These are phyloP conservation scores for Pogonognathellus flavescens DNA, from an alignment of 1,140 invertebrate species.

Conservation along the genomic window DNA sequence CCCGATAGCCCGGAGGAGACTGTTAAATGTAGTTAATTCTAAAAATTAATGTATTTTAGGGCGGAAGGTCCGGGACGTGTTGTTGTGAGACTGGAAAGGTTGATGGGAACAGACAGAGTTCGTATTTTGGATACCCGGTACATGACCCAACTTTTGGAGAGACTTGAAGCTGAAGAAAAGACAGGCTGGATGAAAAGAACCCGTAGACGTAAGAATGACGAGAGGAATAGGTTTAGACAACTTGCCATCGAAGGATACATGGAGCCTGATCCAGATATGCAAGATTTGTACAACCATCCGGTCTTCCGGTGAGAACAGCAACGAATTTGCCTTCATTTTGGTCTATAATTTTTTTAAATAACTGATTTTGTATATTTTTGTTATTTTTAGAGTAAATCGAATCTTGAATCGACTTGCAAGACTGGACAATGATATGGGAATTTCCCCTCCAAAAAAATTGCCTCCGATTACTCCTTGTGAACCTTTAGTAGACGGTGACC, in stretches of 20 bases:
- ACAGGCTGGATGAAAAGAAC: conserved; percentile 52
- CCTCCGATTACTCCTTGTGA: conserved; percentile 58
- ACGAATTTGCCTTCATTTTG: background rate
- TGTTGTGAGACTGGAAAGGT: conserved; percentile 61
- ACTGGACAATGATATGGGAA: conserved; percentile 53
- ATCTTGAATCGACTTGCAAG: conserved; percentile 58
- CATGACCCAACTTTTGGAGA: conserved; percentile 56
- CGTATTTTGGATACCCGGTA: conserved; percentile 61
- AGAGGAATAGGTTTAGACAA: conserved; percentile 57
- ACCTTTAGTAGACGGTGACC: conserved; percentile 49
- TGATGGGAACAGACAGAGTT: conserved; percentile 64
- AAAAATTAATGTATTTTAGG: background rate
- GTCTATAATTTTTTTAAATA: background rate
- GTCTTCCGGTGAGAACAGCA: conserved; percentile 55
- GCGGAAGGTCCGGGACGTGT: conserved; percentile 58
- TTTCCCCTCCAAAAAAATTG: conserved; percentile 36
- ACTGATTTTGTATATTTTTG: background rate
- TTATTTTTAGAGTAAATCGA: conserved; percentile 59
- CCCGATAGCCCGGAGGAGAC: background rate
- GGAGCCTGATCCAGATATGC: conserved; percentile 63
- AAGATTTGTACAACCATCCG: conserved; percentile 63
- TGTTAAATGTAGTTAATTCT: too few species aligned
- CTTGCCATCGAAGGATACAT: conserved; percentile 61
- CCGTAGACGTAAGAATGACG: conserved; percentile 53
- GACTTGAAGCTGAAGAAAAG: conserved; percentile 60